These are phyloP conservation scores for Seira ritae DNA, from an alignment of 2,888 invertebrate genomes.

Conservation along the genomic window DNA sequence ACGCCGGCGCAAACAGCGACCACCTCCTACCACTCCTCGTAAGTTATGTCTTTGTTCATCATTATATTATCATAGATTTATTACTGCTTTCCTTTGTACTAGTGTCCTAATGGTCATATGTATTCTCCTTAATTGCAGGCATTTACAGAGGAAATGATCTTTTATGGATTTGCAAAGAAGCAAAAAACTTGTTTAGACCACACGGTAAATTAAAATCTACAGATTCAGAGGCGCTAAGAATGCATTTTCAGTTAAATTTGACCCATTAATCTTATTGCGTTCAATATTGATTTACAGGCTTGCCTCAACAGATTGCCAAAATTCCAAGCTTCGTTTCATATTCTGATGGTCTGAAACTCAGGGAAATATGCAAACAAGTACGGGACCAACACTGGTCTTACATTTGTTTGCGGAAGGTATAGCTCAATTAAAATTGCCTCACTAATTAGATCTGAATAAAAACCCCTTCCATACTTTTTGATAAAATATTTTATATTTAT, in stretches of 20 bases:
- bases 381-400: constrained; percentile 68
- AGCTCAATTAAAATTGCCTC: not conserved
- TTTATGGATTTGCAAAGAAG: constrained; percentile 40
- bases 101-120: not conserved
- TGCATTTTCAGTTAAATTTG: not conserved
- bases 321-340: constrained; percentile 59
- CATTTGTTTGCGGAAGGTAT: constrained; percentile 44
- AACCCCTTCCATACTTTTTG: no score
- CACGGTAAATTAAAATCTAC: constrained; percentile 39
- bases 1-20: not conserved
- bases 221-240: not conserved
- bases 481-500: no score
- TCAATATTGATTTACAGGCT: constrained; percentile 15
- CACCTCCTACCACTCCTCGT: not conserved
- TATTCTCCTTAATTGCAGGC: constrained; percentile 1
- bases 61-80: no score
- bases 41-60: no score
- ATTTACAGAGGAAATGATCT: constrained; percentile 44
- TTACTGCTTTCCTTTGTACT: not conserved
- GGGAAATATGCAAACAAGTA: constrained; percentile 66
- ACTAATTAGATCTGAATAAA: not conserved
- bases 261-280: not conserved
- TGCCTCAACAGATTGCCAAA: constrained; percentile 65
- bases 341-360: constrained; percentile 63
- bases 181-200: constrained; percentile 59